These are phyloP conservation scores for Callorhinus ursinus DNA, from an alignment of 2,113 vertebrate genomes.

Conservation along the genomic window DNA sequence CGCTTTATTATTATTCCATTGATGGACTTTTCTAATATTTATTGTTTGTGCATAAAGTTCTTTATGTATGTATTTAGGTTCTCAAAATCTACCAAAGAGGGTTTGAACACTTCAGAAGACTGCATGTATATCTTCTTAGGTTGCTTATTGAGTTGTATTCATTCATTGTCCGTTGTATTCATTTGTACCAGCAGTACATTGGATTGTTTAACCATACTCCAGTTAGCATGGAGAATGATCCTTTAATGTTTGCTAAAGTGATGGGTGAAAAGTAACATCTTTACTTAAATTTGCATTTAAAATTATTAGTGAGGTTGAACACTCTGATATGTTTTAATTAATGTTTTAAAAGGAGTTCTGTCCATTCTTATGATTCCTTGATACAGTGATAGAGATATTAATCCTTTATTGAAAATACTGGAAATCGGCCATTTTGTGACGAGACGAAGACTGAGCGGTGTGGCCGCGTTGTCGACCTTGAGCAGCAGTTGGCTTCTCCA, in stretches of 20 bases:
- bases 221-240: not conserved
- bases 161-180: not conserved
- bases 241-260: conserved; percentile 18
- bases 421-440: conserved; percentile 82
- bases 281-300: not conserved
- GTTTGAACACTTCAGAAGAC: not conserved
- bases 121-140: not conserved
- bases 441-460: conserved; percentile 57
- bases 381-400: not conserved
- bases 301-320: not conserved
- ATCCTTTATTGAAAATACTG: not conserved
- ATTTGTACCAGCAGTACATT: not conserved
- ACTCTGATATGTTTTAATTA: not conserved
- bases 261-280: not conserved
- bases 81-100: not conserved
- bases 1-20: not conserved
- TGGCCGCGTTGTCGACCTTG: not conserved
- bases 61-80: not conserved
- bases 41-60: not conserved
- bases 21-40: conserved; percentile 4
- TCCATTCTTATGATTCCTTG: not conserved
- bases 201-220: not conserved
- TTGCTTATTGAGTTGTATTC: not conserved
- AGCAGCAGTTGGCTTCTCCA: conserved; percentile 43
- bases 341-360: not conserved